Evolutionary conservation across 2,113 vertebrate genomes (phyloP).

Genomic region (Uropsilus gracilis): DNA sequence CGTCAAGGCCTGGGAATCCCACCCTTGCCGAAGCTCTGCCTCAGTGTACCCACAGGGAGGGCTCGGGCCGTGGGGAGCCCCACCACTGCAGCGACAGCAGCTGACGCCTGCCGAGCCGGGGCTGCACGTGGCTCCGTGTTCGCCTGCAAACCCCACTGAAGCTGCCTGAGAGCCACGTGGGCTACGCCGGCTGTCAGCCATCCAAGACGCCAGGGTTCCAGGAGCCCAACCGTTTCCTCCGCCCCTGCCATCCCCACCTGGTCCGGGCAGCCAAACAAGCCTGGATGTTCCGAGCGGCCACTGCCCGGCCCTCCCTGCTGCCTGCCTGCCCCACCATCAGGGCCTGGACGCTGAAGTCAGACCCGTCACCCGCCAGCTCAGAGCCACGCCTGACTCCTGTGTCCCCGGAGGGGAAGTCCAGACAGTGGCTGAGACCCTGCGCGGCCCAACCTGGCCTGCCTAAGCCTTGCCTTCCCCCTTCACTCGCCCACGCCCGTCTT

Average conservation of each 20-base stretch:
- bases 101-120: background rate
- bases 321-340: background rate
- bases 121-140: accelerated
- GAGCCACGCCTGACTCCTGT: background rate
- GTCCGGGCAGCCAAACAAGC: background rate
- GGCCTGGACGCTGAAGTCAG: background rate
- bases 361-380: background rate
- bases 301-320: too few species aligned
- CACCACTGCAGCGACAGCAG: background rate
- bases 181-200: background rate
- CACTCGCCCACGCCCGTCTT: accelerated
- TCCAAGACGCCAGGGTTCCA: background rate
- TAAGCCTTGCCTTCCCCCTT: too few species aligned
- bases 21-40: background rate
- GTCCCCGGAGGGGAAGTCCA: background rate
- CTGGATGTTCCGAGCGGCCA: background rate
- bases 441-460: accelerated
- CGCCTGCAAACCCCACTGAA: accelerated
- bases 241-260: background rate
- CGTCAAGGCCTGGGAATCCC: too few species aligned
- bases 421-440: accelerated
- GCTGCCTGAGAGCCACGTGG: accelerated
- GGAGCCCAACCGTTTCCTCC: background rate
- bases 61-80: accelerated
- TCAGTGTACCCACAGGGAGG: background rate